Base-by-base conservation (phyloP, 1,140 invertebrate species). In the Hydropsyche tenuis region DNA sequence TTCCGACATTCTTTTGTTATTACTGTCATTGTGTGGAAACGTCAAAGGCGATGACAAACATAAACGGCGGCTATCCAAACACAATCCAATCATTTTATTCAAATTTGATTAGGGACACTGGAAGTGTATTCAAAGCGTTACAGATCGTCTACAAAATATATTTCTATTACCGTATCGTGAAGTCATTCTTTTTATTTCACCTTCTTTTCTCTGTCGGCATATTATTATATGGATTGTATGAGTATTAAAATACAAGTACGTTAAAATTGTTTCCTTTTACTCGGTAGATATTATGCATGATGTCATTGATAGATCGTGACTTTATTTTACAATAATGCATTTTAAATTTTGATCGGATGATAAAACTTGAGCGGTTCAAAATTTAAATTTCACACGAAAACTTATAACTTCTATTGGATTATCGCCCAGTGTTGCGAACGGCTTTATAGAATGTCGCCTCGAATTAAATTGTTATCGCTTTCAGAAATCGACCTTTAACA, bases 51-150 rank as follows among this genome's bases (percentile, higher is more conserved):
- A 77, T 77, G 75, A 77, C 75, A 77, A 66, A 60, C 64, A 70
- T 43, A 70, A 70, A 70, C 68, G 68, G 68, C 68, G 68, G 68
- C 68, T 68, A 46, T 68, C 45, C 45, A 45, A 72, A 77, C 75
- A 77, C 69, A 72, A 72, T 62, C 73, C 73, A 72, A 77, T 77
- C 75, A 77, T 77, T 77, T 77, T 77, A 77, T 77, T 77, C 51
- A 77, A 77, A 77, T 77, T 77, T 48, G 56, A 74, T 64, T 27
- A 60, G 70, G 60, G 42, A 72, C 56, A 64, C 53, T 30, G 56
- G 42, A 51, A 56, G 30, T 27, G 48, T 70, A 45, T 46, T 56
- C 68, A 37, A 60, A 37, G 22, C 43, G 20, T 14, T 22, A 56
- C 48, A 37, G n/a, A 48, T 53, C 42, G 45, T 16, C n/a, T 23